Evolutionary conservation across 2,113 vertebrate species (phyloP).

Genomic region (Felis chaus): DNA sequence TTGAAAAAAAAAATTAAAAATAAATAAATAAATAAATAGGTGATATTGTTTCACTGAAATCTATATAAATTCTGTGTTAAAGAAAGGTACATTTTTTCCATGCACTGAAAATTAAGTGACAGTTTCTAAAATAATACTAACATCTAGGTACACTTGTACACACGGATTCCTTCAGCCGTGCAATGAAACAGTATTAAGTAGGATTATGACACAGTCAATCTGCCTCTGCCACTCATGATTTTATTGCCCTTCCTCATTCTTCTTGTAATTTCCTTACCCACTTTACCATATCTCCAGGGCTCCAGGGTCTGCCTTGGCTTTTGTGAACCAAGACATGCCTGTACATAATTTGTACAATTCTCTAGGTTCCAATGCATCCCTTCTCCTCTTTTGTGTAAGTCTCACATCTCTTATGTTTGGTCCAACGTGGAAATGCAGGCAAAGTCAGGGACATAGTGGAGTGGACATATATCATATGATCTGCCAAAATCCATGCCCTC

Average conservation of each 20-base stretch:
- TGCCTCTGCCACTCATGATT: neutral
- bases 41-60: neutral
- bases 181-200: neutral
- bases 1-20: no score
- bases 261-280: neutral
- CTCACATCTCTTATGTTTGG: neutral
- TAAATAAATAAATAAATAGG: no score
- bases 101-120: neutral
- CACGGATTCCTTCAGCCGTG: neutral
- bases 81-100: neutral
- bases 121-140: slow-evolving; percentile 27
- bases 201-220: neutral
- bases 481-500: neutral
- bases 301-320: neutral
- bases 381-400: neutral
- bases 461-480: neutral
- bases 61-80: neutral
- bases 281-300: neutral
- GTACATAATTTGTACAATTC: neutral
- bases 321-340: neutral
- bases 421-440: neutral
- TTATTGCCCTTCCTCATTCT: neutral
- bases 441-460: neutral
- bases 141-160: neutral
- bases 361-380: neutral